Conservation (phyloP, 2,888 invertebrate species). For the Drosophila basisetae region DNA sequence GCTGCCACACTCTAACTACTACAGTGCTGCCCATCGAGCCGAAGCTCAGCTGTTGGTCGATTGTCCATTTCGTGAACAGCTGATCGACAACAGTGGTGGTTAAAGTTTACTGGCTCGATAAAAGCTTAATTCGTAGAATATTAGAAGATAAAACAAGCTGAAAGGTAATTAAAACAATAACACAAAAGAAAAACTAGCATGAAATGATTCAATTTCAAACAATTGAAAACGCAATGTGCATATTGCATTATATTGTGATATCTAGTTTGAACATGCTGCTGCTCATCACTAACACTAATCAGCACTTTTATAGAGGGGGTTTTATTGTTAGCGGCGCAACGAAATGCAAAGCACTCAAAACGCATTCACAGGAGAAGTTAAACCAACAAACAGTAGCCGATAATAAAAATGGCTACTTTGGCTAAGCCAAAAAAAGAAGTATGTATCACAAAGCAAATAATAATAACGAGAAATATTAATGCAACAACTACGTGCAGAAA, state of each 20-base stretch:
- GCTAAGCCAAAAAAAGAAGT: constrained; percentile 83
- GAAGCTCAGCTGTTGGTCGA: constrained; percentile 49
- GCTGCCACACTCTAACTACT: constrained; percentile 2
- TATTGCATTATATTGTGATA: background rate
- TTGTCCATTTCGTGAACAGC: constrained; percentile 32
- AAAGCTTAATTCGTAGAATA: background rate
- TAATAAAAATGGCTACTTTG: constrained; percentile 83
- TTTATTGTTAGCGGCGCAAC: constrained; percentile 47
- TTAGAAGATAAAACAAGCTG: background rate
- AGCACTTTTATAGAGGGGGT: constrained; percentile 43
- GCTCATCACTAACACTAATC: constrained; percentile 36
- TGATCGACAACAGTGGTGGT: constrained; percentile 43
- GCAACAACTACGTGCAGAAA: constrained; percentile 61
- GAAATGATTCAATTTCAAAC: background rate
- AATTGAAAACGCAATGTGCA: background rate
- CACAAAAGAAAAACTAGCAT: too few species aligned
- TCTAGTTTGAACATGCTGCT: background rate
- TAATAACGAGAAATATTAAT: constrained; percentile 1
- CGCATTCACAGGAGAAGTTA: background rate
- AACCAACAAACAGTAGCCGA: constrained; percentile 5
- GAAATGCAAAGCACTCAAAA: constrained; percentile 38
- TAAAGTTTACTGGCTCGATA: background rate
- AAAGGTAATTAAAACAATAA: background rate
- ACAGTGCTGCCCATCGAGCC: constrained; percentile 38
- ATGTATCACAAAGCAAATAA: constrained; percentile 27